These are phyloP conservation scores for Cettia cetti DNA, from an alignment of 2,113 vertebrate species.

Conservation along the genomic window DNA sequence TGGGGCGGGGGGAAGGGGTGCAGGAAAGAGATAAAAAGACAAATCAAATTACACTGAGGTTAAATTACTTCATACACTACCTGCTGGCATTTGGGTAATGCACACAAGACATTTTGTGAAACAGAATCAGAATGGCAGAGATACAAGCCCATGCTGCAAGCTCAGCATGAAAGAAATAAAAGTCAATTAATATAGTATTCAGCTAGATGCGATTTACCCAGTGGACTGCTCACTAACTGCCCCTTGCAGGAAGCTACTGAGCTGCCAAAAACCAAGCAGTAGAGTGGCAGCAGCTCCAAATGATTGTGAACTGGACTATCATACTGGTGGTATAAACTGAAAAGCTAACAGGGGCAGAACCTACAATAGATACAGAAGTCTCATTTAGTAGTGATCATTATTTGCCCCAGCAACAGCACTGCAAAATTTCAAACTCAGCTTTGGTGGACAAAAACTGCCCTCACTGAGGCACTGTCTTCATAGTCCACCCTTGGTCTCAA, in stretches of 20 bases:
- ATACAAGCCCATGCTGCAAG: not conserved
- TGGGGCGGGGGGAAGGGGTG: fast-evolving
- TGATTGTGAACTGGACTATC: not conserved
- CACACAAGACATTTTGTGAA: not conserved
- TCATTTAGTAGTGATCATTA: not conserved
- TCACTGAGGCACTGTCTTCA: not conserved
- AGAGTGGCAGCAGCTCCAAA: not conserved
- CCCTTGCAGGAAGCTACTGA: not conserved
- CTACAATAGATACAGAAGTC: not conserved
- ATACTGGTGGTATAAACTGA: not conserved
- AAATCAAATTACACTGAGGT: not conserved
- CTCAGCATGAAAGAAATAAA: not conserved
- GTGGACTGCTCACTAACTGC: not conserved
- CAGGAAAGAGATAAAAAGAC: not conserved
- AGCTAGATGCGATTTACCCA: not conserved
- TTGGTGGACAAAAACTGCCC: not conserved
- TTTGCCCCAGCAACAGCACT: not conserved
- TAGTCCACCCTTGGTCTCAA: not conserved
- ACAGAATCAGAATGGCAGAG: not conserved
- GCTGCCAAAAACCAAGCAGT: not conserved
- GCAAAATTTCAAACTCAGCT: not conserved
- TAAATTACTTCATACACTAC: not conserved
- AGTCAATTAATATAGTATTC: not conserved
- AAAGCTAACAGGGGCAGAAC: not conserved
- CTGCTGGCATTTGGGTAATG: not conserved